Conservation (phyloP, 2,113 vertebrate species). For the Hemiscyllium ocellatum region DNA sequence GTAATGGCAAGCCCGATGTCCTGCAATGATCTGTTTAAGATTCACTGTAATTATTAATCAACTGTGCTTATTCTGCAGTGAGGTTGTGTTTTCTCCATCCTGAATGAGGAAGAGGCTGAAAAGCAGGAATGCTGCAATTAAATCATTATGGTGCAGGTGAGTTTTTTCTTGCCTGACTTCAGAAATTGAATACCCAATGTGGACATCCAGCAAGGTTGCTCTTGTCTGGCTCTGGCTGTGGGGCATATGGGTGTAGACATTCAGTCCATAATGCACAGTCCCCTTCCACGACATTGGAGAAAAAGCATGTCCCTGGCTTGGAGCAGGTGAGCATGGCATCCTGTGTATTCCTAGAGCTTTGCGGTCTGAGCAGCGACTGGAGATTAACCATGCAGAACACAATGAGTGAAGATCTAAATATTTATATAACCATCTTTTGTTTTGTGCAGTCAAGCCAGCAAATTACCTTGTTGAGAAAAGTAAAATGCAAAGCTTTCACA, state of each 20-base stretch:
- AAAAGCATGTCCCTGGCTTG: conserved; percentile 50
- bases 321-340: conserved; percentile 54
- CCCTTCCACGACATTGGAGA: conserved; percentile 66
- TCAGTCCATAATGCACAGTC: conserved; percentile 56
- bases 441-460: too few species aligned
- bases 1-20: not conserved
- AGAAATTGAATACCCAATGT: conserved; percentile 45
- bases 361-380: conserved; percentile 62
- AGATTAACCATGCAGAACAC: conserved; percentile 70
- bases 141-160: not conserved
- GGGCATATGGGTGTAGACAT: conserved; percentile 62
- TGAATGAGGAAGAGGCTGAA: not conserved
- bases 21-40: not conserved
- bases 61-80: not conserved
- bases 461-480: not conserved
- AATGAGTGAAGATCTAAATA: conserved; percentile 33
- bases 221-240: conserved; percentile 67
- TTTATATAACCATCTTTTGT: not conserved
- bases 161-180: not conserved
- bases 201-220: conserved; percentile 58
- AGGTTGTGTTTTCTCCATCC: not conserved
- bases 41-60: not conserved
- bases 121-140: not conserved
- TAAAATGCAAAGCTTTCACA: not conserved
- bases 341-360: conserved; percentile 73